Base-by-base conservation (phyloP, 2,888 invertebrate genomes). In the Chrysolina haemoptera region DNA sequence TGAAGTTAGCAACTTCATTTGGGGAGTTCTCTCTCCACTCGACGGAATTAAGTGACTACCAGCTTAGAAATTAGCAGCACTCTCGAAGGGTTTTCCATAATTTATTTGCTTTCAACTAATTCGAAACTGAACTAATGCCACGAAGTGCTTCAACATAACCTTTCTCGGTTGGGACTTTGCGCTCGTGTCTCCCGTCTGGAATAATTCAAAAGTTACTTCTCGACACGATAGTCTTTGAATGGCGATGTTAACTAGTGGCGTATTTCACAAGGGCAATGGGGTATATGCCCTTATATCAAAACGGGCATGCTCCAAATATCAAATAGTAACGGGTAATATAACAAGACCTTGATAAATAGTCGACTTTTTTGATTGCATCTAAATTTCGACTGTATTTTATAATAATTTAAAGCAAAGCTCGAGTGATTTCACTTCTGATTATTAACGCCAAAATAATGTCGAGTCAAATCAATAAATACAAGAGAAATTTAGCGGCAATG, bases 71-170 rank as follows among this genome's bases (percentile, higher is more conserved):
- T 77, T 77, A 74, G 73, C 76, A 53, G 67, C 69, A 72, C 76
- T 80, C 75, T 75, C 68, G 74, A 69, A 71, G 63, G 74, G 73
- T 73, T 79, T 75, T 74, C 73, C 75, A 79, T 78, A 78, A 78
- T 78, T 78, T 76, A 78, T 78, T 70, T 71, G 70, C 64, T 65
- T 64, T 55, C 68, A 64, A 76, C 73, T 71, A 77, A 77, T 76
- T 70, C 71, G 43, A 64, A 72, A 71, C 66, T 76, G 63, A 27
- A 63, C 73, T 70, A 63, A 64, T 46, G 72, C 67, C 63, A 55
- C 55, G 18, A 22, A 55, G 20, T 55, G 67, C 67, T 48, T 12
- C 22, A 10, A 55, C 55, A 55, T 55, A 20, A 22, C 55, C 55
- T 20, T 14, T 18, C 10, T 55, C 20, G 55, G 55, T 55, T 20